Percentiles rank a stretch among this genome's conserved stretches.
Conservation (phyloP, 2,797 vertebrate species). For the Dipus sagitta region DNA sequence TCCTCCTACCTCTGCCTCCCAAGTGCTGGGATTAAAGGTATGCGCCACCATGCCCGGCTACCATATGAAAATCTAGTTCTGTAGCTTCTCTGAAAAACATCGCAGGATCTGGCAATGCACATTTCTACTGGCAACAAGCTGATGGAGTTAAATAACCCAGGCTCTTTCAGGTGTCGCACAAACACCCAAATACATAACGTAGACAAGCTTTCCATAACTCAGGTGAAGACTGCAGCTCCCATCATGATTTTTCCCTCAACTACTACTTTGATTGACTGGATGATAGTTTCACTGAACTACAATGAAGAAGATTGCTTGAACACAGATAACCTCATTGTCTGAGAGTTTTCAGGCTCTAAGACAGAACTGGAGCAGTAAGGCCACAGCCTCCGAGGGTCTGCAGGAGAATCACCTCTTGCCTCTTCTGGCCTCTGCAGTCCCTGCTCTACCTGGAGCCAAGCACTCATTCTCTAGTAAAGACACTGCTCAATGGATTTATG, state of each 20-base stretch:
- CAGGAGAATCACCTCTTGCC: not conserved
- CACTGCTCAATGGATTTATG: not conserved
- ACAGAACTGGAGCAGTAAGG: not conserved
- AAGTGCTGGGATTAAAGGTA: too few relatives aligned
- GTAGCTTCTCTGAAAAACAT: conserved; percentile 22
- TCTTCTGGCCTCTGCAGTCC: not conserved
- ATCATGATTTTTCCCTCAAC: not conserved
- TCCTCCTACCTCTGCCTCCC: too few relatives aligned
- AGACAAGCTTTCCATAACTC: not conserved
- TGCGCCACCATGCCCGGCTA: not conserved
- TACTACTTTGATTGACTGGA: not conserved
- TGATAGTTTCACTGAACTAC: not conserved
- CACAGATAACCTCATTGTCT: not conserved
- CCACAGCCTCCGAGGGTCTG: not conserved
- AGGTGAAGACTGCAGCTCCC: conserved; percentile 27
- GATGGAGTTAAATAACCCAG: not conserved
- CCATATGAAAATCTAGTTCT: conserved; percentile 37
- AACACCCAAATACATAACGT: not conserved
- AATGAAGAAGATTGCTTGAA: not conserved
- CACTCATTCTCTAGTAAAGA: not conserved
- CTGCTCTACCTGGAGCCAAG: not conserved
- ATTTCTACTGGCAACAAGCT: not conserved
- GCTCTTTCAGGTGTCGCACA: not conserved
- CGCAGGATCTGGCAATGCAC: not conserved
- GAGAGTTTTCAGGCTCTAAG: not conserved